phyloP scores from a whole-genome alignment of 1,140 invertebrate genomes.

The Chlorops oryzae region DNA sequence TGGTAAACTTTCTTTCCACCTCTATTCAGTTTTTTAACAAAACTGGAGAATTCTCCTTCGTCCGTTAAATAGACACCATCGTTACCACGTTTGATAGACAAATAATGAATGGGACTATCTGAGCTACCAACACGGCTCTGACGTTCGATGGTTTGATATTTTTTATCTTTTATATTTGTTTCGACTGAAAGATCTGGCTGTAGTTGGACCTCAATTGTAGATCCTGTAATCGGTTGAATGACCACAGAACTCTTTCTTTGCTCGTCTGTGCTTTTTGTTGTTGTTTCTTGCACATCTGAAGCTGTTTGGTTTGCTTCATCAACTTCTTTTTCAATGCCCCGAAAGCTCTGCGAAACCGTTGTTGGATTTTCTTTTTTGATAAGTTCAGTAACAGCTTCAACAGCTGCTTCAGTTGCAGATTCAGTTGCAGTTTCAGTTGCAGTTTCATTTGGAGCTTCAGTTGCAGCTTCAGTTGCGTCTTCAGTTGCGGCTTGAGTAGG shows the following conservation, averaged over 20 bases:
- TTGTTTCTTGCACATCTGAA: neutral
- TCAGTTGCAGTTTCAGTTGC: no score
- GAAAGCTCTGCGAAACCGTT: no score
- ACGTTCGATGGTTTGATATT: constrained; percentile 16
- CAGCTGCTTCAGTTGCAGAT: neutral
- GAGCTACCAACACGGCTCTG: neutral
- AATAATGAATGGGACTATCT: constrained; percentile 29
- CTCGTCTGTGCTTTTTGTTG: neutral
- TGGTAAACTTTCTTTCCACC: constrained; percentile 1
- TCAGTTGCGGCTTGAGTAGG: neutral
- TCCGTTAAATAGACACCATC: constrained; percentile 21
- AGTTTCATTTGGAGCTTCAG: neutral
- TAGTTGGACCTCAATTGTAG: neutral
- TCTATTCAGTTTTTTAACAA: constrained; percentile 18
- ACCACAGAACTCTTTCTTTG: neutral
- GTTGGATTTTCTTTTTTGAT: no score
- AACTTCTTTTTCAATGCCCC: no score
- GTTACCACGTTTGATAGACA: constrained; percentile 22
- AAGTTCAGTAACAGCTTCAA: neutral
- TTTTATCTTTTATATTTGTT: neutral
- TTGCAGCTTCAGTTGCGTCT: neutral
- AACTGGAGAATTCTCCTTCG: constrained; percentile 25
- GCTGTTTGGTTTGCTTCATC: no score
- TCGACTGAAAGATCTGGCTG: no score
- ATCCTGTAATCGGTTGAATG: neutral